Percentiles rank a stretch among this genome's conserved stretches.
These are phyloP conservation scores for Tachysurus vachellii DNA, from an alignment of 2,113 vertebrate species.

Conservation along the genomic window DNA sequence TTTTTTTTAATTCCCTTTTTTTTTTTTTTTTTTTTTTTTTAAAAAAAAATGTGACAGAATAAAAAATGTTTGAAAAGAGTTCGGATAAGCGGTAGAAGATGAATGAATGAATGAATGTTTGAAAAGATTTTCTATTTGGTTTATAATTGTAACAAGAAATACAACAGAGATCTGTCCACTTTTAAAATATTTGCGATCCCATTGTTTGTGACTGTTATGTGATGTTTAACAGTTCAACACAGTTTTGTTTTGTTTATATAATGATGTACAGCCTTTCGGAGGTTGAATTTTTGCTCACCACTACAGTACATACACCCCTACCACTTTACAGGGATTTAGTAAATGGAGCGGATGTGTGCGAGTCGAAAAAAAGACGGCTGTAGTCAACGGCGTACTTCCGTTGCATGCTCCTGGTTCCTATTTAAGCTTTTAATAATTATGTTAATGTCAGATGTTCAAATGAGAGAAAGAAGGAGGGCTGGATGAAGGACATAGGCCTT, in stretches of 20 bases:
- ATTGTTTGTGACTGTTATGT: background rate
- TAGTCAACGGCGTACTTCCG: conserved; percentile 67
- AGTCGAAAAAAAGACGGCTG: conserved; percentile 72
- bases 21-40: too few relatives aligned
- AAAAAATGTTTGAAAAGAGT: too few relatives aligned
- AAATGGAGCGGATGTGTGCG: conserved; percentile 69
- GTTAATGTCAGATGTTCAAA: conserved; percentile 94
- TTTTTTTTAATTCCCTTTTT: too few relatives aligned
- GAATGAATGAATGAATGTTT: too few relatives aligned
- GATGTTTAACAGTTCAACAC: background rate
- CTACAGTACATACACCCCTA: too few relatives aligned
- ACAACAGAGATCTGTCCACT: background rate
- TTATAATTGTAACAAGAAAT: background rate
- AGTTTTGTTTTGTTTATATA: background rate
- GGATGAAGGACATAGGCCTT: conserved; percentile 70
- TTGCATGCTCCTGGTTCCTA: conserved; percentile 44
- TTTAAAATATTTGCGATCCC: background rate
- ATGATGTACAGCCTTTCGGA: background rate
- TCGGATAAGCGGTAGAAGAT: too few relatives aligned
- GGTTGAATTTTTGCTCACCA: background rate
- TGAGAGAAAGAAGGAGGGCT: conserved; percentile 58
- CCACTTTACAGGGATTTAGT: conserved; percentile 67
- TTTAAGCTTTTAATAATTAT: conserved; percentile 66
- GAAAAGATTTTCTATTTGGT: too few relatives aligned
- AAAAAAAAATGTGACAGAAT: too few relatives aligned